Evolutionary conservation across 2,797 vertebrate species (phyloP).

Genomic region (Euphonia xanthogaster): DNA sequence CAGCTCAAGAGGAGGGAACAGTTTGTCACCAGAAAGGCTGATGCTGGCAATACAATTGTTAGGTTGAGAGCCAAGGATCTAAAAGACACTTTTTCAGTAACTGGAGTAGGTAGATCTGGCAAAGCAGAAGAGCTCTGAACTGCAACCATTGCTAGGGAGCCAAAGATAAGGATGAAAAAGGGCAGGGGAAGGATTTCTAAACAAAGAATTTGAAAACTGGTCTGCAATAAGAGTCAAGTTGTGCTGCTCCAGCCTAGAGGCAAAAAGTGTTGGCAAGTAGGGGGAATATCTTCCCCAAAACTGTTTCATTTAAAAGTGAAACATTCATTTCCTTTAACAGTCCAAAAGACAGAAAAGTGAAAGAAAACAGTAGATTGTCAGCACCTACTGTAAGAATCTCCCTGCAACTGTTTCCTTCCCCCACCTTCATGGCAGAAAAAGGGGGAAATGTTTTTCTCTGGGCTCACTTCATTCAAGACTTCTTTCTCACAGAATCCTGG

Average conservation of each 20-base stretch:
- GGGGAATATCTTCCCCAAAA: background rate
- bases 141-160: background rate
- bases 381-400: background rate
- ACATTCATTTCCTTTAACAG: background rate
- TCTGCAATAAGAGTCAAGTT: background rate
- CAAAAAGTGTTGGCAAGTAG: background rate
- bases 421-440: background rate
- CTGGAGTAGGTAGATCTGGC: background rate
- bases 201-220: background rate
- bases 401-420: background rate
- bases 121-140: background rate
- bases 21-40: background rate
- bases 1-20: background rate
- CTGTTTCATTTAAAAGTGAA: background rate
- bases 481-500: background rate
- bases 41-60: background rate
- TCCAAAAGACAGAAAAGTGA: background rate
- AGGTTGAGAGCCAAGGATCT: background rate
- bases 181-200: rapidly evolving
- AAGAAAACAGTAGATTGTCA: background rate
- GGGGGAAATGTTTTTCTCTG: background rate
- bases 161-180: background rate
- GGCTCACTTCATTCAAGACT: background rate
- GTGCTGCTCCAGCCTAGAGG: background rate
- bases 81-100: background rate